Base-by-base conservation (phyloP, 2,888 invertebrate genomes). In the Harpalus rubripes region DNA sequence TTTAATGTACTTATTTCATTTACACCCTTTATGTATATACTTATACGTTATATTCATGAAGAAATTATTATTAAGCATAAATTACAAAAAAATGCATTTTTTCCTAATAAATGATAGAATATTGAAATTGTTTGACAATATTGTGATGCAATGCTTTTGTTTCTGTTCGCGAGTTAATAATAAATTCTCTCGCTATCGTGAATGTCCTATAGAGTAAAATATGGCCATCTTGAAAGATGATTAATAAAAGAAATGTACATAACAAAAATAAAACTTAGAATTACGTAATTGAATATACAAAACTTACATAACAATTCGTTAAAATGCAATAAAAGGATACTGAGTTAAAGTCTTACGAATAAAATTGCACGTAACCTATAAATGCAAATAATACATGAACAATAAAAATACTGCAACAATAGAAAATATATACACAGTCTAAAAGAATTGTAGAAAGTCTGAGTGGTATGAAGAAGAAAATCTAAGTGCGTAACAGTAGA, bases 201-300 rank as follows among this genome's bases (percentile, higher is more conserved):
- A n/a, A n/a, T n/a, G n/a, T n/a, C n/a, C n/a, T n/a, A n/a, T n/a
- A 59, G 52, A 12, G 12, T 79, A 79, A 79, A 79, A 79, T 79
- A 79, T 79, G 79, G 79, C 79, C 59, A 79, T 79, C 79, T 58
- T 56, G 16, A 32, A 26, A 15, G 79, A 79, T 61, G 79, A 22
- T 15, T 68, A 68, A 68, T 68, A 68, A 74, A 74, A 74, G 72
- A 74, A 74, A 74, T 74, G 22, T 74, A 74, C 72, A 83, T 83
- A 83, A 83, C 83, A 83, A 83, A 83, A 83, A 76, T 83, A 76
- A 83, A 83, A 83, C 74, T 83, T 83, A 83, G 41, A 15, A 39
- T 56, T 82, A 72, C 32, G 18, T 58, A 58, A 82, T 56, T 59
- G 39, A 63, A 81, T 81, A 81, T 81, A 81, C 63, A 81, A 63